These are phyloP conservation scores for Coleophora deauratella DNA, from an alignment of 2,888 invertebrate genomes.

Conservation along the genomic window DNA sequence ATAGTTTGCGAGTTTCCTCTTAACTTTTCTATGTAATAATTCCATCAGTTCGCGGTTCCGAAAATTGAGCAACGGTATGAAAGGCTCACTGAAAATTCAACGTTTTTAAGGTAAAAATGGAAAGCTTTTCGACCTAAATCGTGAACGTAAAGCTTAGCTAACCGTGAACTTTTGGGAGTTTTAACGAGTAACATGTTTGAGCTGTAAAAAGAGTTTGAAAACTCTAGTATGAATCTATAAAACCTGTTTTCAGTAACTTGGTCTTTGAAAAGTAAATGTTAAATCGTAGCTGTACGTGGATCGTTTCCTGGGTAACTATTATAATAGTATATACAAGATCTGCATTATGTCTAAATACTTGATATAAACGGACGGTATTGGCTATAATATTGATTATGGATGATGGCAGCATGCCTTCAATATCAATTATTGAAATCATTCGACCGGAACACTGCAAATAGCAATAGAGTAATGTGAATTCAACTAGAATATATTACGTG, in stretches of 20 bases:
- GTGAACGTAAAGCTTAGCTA: constrained; percentile 35
- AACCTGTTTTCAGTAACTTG: no score
- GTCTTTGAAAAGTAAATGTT: no score
- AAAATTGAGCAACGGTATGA: constrained; percentile 26
- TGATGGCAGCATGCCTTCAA: constrained; percentile 3
- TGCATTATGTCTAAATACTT: no score
- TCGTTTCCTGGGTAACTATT: no score
- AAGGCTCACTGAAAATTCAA: constrained; percentile 33
- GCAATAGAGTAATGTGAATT: no score
- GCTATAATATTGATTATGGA: no score
- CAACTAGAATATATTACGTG: no score
- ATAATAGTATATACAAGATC: no score
- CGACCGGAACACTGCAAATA: no score
- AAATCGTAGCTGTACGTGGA: no score
- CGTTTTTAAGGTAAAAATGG: constrained; percentile 42
- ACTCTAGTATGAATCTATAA: neutral
- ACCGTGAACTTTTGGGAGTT: constrained; percentile 39
- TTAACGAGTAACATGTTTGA: constrained; percentile 29
- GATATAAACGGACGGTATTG: no score
- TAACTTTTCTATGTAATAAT: constrained; percentile 29
- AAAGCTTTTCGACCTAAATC: constrained; percentile 41
- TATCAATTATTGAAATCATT: constrained; percentile 4
- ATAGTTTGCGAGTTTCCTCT: constrained; percentile 25
- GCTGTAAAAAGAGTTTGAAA: constrained; percentile 13
- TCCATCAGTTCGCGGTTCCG: constrained; percentile 28